These are phyloP conservation scores for Arrhamphus sclerolepis DNA, from an alignment of 2,797 vertebrate species.

Conservation along the genomic window DNA sequence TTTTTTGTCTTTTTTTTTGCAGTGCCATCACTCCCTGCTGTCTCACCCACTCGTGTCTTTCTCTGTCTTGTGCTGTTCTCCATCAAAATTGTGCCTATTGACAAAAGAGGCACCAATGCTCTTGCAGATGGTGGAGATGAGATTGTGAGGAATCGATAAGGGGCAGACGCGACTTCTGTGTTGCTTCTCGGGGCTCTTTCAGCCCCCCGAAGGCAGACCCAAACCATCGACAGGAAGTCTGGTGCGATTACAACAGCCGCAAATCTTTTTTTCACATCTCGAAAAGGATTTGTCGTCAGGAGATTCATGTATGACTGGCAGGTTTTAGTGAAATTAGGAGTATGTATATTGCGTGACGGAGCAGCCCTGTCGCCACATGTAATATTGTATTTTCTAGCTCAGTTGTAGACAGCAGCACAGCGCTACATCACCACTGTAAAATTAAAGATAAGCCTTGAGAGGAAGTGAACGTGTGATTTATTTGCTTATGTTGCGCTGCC, in stretches of 20 bases:
- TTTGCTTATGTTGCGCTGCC: slow-evolving; percentile 64
- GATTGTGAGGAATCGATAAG: slow-evolving; percentile 60
- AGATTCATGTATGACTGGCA: slow-evolving; percentile 35
- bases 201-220: slow-evolving; percentile 31
- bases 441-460: slow-evolving; percentile 55
- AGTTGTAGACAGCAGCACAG: slow-evolving; percentile 37
- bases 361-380: slow-evolving; percentile 31
- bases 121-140: slow-evolving; percentile 58
- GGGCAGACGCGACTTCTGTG: slow-evolving; percentile 30
- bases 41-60: slow-evolving; percentile 59
- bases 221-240: slow-evolving; percentile 45
- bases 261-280: too few relatives aligned
- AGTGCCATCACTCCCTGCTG: slow-evolving; percentile 36
- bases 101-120: slow-evolving; percentile 62
- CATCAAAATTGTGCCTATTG: slow-evolving; percentile 58
- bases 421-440: slow-evolving; percentile 45
- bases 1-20: slow-evolving; percentile 4
- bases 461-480: slow-evolving; percentile 69
- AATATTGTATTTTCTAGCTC: slow-evolving; percentile 39
- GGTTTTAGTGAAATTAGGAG: slow-evolving; percentile 37
- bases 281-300: slow-evolving; percentile 28
- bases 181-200: slow-evolving; percentile 38
- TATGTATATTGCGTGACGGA: slow-evolving; percentile 42
- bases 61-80: slow-evolving; percentile 52
- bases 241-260: slow-evolving; percentile 44